These are phyloP conservation scores for Rhegmatorhina hoffmannsi DNA, from an alignment of 2,113 vertebrate species.

Conservation along the genomic window DNA sequence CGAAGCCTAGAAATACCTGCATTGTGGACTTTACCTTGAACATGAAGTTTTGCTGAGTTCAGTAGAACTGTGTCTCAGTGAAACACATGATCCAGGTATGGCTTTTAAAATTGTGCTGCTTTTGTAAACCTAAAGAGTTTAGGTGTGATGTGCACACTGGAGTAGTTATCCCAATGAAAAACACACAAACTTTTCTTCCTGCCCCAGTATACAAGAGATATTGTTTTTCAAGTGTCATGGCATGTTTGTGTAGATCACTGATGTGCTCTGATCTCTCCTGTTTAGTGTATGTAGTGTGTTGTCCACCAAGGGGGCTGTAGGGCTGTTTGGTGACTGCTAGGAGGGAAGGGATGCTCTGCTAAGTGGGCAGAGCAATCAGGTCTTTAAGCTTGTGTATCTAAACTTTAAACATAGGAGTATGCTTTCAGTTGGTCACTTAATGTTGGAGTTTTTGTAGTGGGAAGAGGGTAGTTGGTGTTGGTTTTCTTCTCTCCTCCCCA, in stretches of 20 bases:
- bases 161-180: not conserved
- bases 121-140: not conserved
- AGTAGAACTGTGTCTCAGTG: not conserved
- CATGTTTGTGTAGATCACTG: not conserved
- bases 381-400: not conserved
- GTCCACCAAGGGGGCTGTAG: not conserved
- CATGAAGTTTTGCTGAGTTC: not conserved
- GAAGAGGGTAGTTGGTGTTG: not conserved
- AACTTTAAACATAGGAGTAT: not conserved
- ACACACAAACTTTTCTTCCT: not conserved
- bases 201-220: not conserved
- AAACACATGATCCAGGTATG: not conserved
- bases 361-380: not conserved
- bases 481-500: not conserved
- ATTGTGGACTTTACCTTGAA: not conserved
- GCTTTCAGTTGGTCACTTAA: not conserved
- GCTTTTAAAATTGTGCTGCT: not conserved
- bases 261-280: not conserved
- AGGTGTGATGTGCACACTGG: fast-evolving
- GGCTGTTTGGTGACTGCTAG: not conserved
- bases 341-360: not conserved
- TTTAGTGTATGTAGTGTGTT: not conserved
- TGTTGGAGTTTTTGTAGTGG: fast-evolving
- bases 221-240: not conserved
- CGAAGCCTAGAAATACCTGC: not conserved